Base-by-base conservation (phyloP, 2,113 vertebrate species). In the Andinoacara biseriatus region DNA sequence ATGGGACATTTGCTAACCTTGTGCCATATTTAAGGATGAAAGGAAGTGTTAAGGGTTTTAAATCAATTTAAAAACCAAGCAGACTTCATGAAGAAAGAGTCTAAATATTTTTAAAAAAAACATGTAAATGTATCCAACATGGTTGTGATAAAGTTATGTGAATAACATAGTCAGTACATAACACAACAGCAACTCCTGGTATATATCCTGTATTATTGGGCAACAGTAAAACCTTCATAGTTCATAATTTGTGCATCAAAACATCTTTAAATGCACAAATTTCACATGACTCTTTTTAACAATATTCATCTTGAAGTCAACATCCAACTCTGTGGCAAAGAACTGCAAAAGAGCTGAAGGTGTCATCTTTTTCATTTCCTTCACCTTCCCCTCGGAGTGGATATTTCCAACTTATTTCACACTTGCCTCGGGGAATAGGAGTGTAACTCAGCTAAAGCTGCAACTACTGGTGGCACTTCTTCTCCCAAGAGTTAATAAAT, bases 401-500 rank as follows among this genome's bases (percentile, higher is more conserved):
- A 84, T 85, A 77, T 87, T 90, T 87, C 67, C 1, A 1, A 81
- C 78, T 88, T 86, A 89, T 89, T 93, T 92, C 80, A 62, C 78
- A 84, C 74, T 76, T 13, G 87, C 90, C 90, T 38, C 76, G 56
- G 59, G 92, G 87, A 81, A 92, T 63, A 75, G 49, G 33, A 74
- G 81, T 52, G 76, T 61, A 82, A 83, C 81, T 86, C 79, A 4
- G 87, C 85, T 82, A 56, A 67, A 78, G 72, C 84, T 75, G 86
- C 82, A 79, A 58, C 81, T 67, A 76, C 67, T 46, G 43, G 52
- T 88, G 84, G 58, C 76, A 59, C 84, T 4, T 82, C 80, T 74
- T 65, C 59, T 76, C 56, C 88, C 83, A 9, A 22, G 40, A 84
- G 84, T 93, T 90, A 87, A 90, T 93, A 91, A 88, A 90, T 78